These are phyloP conservation scores for Bombus terrestris DNA, from an alignment of 1,140 invertebrate species.

Conservation along the genomic window DNA sequence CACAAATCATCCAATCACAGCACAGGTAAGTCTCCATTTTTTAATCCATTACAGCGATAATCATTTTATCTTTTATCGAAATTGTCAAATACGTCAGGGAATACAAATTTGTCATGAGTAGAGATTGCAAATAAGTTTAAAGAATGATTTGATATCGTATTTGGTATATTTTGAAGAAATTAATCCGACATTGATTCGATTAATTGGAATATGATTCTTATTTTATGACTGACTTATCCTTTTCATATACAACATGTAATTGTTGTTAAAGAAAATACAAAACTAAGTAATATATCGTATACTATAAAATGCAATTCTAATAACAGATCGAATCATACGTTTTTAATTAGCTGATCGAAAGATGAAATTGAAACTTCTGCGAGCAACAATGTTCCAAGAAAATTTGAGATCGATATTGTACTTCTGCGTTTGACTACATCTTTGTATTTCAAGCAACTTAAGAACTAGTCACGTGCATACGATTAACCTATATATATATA, in stretches of 20 bases:
- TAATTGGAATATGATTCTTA: too few relatives aligned
- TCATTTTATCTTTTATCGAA: not conserved
- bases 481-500: not conserved
- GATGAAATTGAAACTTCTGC: not conserved
- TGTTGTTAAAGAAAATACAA: not conserved
- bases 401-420: not conserved
- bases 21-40: slow-evolving; percentile 72
- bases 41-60: not conserved
- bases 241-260: too few relatives aligned
- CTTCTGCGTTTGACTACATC: not conserved
- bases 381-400: not conserved
- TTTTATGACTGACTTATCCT: not conserved
- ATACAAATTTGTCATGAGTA: not conserved
- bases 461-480: not conserved
- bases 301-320: not conserved
- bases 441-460: not conserved
- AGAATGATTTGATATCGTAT: not conserved
- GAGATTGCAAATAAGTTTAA: not conserved
- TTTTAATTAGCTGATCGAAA: not conserved
- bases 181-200: not conserved
- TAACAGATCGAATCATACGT: not conserved
- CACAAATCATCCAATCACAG: slow-evolving; percentile 75
- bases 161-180: too few relatives aligned
- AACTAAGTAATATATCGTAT: not conserved
- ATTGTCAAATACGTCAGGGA: not conserved